Conservation (phyloP, 2,797 vertebrate species). For the Cirrhinus mrigala region DNA sequence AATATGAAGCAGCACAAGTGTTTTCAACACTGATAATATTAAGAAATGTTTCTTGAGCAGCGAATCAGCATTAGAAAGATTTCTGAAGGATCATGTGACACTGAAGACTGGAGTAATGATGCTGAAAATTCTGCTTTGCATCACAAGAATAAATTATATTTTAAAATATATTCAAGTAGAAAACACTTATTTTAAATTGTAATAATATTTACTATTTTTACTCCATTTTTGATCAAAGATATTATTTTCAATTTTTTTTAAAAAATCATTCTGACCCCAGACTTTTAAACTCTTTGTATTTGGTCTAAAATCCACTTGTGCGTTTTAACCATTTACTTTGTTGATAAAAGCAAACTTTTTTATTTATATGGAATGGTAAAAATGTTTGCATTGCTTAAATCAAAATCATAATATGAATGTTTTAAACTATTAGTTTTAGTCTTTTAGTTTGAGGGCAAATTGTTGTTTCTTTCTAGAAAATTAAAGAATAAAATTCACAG, state of each 20-base stretch:
- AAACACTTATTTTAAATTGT: not conserved
- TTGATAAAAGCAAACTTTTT: not conserved
- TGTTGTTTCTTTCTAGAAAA: constrained; percentile 73
- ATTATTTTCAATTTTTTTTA: not conserved
- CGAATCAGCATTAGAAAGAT: not conserved
- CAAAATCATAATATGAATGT: not conserved
- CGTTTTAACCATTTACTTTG: not conserved
- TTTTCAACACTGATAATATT: not conserved
- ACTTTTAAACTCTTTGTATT: constrained; percentile 61
- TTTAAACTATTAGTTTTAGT: not conserved
- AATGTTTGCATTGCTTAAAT: not conserved
- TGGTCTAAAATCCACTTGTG: constrained; percentile 40
- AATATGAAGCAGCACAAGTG: not conserved
- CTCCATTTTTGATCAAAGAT: not conserved
- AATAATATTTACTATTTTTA: not conserved
- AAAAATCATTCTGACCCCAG: not conserved
- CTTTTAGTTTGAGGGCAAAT: constrained; percentile 1
- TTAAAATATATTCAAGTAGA: not conserved
- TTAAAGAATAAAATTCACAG: constrained; percentile 74
- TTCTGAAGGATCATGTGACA: not conserved
- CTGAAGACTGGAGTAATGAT: not conserved
- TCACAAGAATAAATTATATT: not conserved
- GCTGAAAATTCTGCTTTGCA: not conserved
- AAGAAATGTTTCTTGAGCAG: not conserved
- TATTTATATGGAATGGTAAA: not conserved